phyloP scores from a whole-genome alignment of 2,797 vertebrate genomes.

The Acomys russatus region DNA sequence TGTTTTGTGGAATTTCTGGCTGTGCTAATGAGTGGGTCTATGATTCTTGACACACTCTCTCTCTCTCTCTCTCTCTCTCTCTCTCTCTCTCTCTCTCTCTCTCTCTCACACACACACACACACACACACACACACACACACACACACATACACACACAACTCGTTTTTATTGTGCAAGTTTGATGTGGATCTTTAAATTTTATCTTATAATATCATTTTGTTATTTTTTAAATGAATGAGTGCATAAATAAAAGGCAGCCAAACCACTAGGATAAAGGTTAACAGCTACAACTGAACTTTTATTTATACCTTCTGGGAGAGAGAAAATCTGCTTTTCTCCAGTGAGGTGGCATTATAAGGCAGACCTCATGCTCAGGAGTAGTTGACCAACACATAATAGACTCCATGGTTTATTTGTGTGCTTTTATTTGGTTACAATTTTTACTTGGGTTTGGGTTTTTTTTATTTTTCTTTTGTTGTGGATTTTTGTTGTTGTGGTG shows the following conservation, averaged over 20 bases:
- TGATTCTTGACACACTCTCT: too few species aligned
- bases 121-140: too few species aligned
- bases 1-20: not conserved
- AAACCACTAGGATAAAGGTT: not conserved
- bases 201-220: not conserved
- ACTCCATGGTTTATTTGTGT: too few species aligned
- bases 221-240: not conserved
- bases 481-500: not conserved
- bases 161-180: not conserved
- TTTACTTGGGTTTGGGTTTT: not conserved
- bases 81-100: too few species aligned
- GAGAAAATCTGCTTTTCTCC: not conserved
- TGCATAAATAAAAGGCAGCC: not conserved
- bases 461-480: not conserved
- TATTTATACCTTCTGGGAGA: not conserved
- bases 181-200: not conserved
- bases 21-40: not conserved
- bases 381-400: not conserved
- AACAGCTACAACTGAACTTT: not conserved
- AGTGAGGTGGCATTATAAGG: too few species aligned
- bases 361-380: not conserved
- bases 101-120: too few species aligned
- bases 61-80: too few species aligned
- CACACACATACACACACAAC: too few species aligned
- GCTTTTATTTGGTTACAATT: not conserved